Conservation (phyloP, 2,113 vertebrate species). For the Grammomys dolichurus region DNA sequence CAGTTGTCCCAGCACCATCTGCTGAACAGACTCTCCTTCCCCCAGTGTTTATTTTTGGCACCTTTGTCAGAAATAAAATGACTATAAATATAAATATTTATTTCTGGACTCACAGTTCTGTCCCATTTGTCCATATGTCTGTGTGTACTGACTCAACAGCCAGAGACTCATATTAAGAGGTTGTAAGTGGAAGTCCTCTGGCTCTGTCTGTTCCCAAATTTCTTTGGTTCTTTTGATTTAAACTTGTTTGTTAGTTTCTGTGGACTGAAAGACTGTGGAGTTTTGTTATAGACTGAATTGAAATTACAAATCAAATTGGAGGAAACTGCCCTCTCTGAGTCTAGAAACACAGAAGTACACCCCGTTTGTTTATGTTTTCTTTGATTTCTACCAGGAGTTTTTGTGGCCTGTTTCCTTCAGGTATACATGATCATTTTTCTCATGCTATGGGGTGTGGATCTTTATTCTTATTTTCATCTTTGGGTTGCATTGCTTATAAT, state of each 20-base stretch:
- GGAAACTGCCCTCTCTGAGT: neutral
- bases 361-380: neutral
- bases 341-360: too few relatives aligned
- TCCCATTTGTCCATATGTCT: slow-evolving; percentile 22
- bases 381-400: neutral
- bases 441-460: neutral
- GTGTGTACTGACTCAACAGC: neutral
- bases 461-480: neutral
- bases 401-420: neutral
- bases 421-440: neutral
- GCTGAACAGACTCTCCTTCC: slow-evolving; percentile 8
- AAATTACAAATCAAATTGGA: neutral
- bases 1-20: slow-evolving; percentile 33
- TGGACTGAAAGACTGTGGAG: neutral
- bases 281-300: neutral
- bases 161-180: neutral
- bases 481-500: neutral
- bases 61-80: slow-evolving; percentile 50
- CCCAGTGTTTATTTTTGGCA: slow-evolving; percentile 23
- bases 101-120: slow-evolving; percentile 49
- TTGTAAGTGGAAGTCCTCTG: neutral
- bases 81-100: slow-evolving; percentile 69
- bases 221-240: neutral
- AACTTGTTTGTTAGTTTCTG: neutral
- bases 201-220: neutral